phyloP scores from a whole-genome alignment of 2,113 vertebrate genomes.

The Mystacornis crossleyi region DNA sequence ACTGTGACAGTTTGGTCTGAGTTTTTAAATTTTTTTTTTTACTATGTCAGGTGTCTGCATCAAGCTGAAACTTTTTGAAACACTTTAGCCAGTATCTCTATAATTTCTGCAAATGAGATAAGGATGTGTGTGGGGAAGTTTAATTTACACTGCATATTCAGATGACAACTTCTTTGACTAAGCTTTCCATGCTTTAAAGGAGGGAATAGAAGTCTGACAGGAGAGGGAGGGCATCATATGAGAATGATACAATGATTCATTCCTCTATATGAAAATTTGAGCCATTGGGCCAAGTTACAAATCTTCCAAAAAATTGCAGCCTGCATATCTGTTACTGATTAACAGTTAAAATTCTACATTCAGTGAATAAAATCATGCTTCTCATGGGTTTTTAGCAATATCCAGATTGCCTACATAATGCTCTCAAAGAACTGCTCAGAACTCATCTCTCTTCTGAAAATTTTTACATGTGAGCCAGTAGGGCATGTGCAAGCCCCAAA shows the following conservation, averaged over 20 bases:
- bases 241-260: not conserved
- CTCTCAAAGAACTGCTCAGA: not conserved
- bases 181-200: not conserved
- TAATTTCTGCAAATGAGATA: not conserved
- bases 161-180: not conserved
- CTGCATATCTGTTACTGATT: not conserved
- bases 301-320: not conserved
- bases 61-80: not conserved
- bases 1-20: not conserved
- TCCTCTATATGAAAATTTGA: slow-evolving; percentile 11
- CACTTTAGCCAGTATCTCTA: not conserved
- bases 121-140: not conserved
- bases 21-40: not conserved
- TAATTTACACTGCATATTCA: not conserved
- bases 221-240: not conserved
- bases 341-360: not conserved
- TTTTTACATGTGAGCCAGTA: not conserved
- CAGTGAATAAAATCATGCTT: not conserved
- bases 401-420: slow-evolving; percentile 14
- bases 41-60: not conserved
- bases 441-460: not conserved
- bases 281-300: not conserved
- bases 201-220: not conserved
- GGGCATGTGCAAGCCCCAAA: not conserved
- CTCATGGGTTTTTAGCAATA: not conserved